Base-by-base conservation (phyloP, 2,113 vertebrate species). In the Rhinoptilus africanus region DNA sequence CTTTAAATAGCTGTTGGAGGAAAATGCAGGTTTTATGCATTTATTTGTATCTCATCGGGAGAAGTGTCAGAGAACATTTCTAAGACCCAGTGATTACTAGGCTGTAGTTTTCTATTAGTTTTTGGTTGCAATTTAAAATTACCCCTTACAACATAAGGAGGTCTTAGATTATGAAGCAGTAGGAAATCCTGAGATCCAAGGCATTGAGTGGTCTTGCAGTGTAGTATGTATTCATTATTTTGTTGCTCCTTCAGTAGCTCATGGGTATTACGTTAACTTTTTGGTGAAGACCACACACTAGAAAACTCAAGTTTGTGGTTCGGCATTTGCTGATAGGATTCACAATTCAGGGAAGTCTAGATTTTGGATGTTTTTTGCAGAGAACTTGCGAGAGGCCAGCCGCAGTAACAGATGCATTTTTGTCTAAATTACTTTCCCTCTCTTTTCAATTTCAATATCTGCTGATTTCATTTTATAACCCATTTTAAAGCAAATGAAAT, bases 401-500 rank as follows among this genome's bases (percentile, higher is more conserved):
- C 28, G 1, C n/a, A 62, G 73, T 57, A 87, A 92, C 84, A 91
- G 88, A 85, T 85, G 60, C 74, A 73, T 93, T 97, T 95, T 91
- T 91, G 92, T 95, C 89, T 93, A 67, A 91, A 92, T 96, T 88
- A 67, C 84, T 95, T 96, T 86, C 39, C 69, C 35, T 87, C 64
- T 76, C 62, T 96, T 89, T 95, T 89, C 94, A 89, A 73, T 93
- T 93, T 92, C 74, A 83, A 6, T 95, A 94, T 95, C 89, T 94
- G 59, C 76, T 85, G 84, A 94, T 95, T 97, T 83, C 47, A 85
- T 92, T 97, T 94, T 41, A 82, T 89, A 89, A 56, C 37, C 66
- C 71, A 66, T 96, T 93, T 94, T 89, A 94, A 94, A 95, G 77
- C 73, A 93, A 94, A 94, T 73, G 45, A 96, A 95, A 89, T 80